Percentiles rank a stretch among this genome's conserved stretches.
phyloP scores from a whole-genome alignment of 2,888 invertebrate species.

The Brenthis ino region DNA sequence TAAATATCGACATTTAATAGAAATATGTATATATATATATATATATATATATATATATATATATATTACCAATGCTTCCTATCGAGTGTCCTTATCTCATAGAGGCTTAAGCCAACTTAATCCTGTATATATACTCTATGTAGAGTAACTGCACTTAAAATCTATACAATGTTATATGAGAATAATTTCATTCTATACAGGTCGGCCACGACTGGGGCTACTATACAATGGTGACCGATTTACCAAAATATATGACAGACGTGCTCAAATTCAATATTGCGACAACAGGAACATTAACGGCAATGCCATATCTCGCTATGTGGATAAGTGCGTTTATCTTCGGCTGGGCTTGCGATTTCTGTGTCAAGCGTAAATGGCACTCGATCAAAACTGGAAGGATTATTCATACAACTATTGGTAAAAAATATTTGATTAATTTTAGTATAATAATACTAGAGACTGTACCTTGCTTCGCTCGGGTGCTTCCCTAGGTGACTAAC shows the following conservation, averaged over 20 bases:
- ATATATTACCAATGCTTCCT: too few relatives aligned
- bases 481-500: too few relatives aligned
- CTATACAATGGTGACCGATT: conserved; percentile 87
- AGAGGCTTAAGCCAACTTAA: too few relatives aligned
- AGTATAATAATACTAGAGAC: background rate
- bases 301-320: conserved; percentile 86
- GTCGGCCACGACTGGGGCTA: conserved; percentile 85
- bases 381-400: conserved; percentile 83
- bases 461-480: too few relatives aligned
- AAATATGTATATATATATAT: too few relatives aligned
- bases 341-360: conserved; percentile 87
- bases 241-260: conserved; percentile 87
- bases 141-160: background rate
- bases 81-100: too few relatives aligned
- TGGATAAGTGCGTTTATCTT: conserved; percentile 85
- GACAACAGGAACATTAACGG: conserved; percentile 84
- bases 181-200: conserved; percentile 47
- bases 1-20: too few relatives aligned
- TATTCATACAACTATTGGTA: conserved; percentile 86
- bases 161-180: too few relatives aligned
- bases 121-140: too few relatives aligned
- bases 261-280: conserved; percentile 85
- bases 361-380: conserved; percentile 83
- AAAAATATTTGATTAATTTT: conserved; percentile 38
- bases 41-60: too few relatives aligned